phyloP scores from a whole-genome alignment of 2,888 invertebrate genomes.

The Trilocha varians region DNA sequence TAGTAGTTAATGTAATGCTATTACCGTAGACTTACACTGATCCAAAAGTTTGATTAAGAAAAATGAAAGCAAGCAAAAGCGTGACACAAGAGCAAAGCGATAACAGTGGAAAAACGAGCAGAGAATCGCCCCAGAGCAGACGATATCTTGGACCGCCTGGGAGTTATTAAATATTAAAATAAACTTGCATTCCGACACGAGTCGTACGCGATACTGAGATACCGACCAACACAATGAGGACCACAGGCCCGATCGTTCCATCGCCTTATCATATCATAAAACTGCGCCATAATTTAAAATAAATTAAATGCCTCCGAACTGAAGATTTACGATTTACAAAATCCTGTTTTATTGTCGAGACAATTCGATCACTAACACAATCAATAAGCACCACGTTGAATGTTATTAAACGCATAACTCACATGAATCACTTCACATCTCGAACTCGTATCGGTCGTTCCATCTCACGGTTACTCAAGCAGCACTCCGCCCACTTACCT shows the following conservation, averaged over 20 bases:
- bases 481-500: constrained; percentile 60
- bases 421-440: constrained; percentile 36
- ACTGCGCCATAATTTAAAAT: constrained; percentile 53
- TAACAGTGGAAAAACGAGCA: constrained; percentile 63
- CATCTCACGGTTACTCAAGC: constrained; percentile 43
- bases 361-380: background rate
- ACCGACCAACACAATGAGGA: constrained; percentile 66
- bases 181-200: constrained; percentile 70
- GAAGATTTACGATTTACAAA: constrained; percentile 28
- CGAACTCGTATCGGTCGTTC: constrained; percentile 45
- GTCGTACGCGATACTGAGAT: constrained; percentile 68
- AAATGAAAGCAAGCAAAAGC: constrained; percentile 59
- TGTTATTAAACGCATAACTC: constrained; percentile 49
- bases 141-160: constrained; percentile 60
- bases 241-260: constrained; percentile 52
- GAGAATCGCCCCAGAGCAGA: constrained; percentile 59
- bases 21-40: constrained; percentile 41
- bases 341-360: constrained; percentile 4
- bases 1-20: constrained; percentile 36
- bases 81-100: constrained; percentile 67
- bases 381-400: constrained; percentile 17
- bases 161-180: constrained; percentile 74
- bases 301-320: constrained; percentile 30
- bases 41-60: constrained; percentile 55
- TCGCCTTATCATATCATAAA: constrained; percentile 63